Percentiles rank a stretch among this genome's conserved stretches.
These are phyloP conservation scores for Calyptomena viridis DNA, from an alignment of 2,113 vertebrate species.

Conservation along the genomic window DNA sequence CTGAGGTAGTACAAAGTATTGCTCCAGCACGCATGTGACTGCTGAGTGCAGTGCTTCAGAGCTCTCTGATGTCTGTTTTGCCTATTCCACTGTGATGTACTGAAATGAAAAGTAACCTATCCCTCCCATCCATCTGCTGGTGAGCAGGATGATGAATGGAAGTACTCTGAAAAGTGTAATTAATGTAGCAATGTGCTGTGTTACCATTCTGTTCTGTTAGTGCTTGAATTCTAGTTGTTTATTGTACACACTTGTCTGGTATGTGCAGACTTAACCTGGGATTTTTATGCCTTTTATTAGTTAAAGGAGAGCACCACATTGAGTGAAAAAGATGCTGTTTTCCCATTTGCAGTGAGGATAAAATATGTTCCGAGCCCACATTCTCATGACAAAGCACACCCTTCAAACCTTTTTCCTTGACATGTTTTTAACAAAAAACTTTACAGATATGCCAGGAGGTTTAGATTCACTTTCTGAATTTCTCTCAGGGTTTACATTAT, in stretches of 20 bases:
- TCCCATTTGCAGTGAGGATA: not conserved
- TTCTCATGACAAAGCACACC: not conserved
- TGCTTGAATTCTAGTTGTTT: not conserved
- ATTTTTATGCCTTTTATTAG: not conserved
- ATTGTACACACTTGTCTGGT: not conserved
- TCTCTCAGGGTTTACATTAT: not conserved
- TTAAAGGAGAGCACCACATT: not conserved
- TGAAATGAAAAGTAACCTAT: not conserved
- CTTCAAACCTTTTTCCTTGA: not conserved
- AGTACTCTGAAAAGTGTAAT: not conserved
- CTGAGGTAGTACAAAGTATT: not conserved
- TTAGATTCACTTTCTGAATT: not conserved
- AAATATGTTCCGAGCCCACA: not conserved
- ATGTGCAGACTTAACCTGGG: not conserved
- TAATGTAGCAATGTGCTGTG: not conserved
- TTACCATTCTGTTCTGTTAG: not conserved
- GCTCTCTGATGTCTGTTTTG: not conserved
- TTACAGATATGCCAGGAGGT: not conserved
- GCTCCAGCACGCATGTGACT: not conserved
- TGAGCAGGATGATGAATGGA: not conserved
- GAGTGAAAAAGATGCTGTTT: not conserved
- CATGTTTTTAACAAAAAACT: not conserved
- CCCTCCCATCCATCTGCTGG: not conserved
- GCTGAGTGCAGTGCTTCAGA: not conserved
- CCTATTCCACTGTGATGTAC: not conserved